Base-by-base conservation (phyloP, 2,888 invertebrate genomes). In the Gnatocerus cornutus region DNA sequence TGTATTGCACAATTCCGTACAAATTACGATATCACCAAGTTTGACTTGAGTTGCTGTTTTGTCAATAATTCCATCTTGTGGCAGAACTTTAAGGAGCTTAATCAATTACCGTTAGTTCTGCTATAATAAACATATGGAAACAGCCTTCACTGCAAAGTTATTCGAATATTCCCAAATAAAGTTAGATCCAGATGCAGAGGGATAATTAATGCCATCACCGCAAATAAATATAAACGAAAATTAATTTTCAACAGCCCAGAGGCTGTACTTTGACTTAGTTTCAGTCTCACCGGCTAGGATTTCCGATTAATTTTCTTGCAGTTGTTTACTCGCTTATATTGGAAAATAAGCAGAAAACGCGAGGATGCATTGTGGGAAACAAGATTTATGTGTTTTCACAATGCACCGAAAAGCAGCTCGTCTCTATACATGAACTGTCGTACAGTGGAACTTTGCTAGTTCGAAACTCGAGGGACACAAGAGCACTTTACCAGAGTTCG, bases 261-360 rank as follows among this genome's bases (percentile, higher is more conserved):
- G 73, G 75, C 71, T 53, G 63, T 55, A 66, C 75, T 76, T 73
- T 74, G 72, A 72, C 56, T 72, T 64, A 30, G 65, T 56, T 37
- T 62, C 73, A 67, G 63, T 67, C 68, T 64, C 71, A 59, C 33
- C 39, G 53, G 48, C 27, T 12, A 71, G 73, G 73, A 74, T 73
- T 74, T 75, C 73, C 75, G 72, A 73, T 76, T 74, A 76, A 77
- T 75, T 76, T 77, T 74, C 75, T 74, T 71, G 69, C 1, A 21
- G 41, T 43, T 58, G 27, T 45, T 58, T 58, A 29, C 65, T 29
- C 30, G 33, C 7, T 33, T 33, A n/a, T 33, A 7, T 33, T 33
- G 33, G 9, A 33, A 21, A 21, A 21, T 21, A 21, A 21, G 21
- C 1, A 21, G 4, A 21, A 21, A 21, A 33, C 33, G 33, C 33